Evolutionary conservation across 2,113 vertebrate genomes (phyloP).

Genomic region (Amazona guildingii): DNA sequence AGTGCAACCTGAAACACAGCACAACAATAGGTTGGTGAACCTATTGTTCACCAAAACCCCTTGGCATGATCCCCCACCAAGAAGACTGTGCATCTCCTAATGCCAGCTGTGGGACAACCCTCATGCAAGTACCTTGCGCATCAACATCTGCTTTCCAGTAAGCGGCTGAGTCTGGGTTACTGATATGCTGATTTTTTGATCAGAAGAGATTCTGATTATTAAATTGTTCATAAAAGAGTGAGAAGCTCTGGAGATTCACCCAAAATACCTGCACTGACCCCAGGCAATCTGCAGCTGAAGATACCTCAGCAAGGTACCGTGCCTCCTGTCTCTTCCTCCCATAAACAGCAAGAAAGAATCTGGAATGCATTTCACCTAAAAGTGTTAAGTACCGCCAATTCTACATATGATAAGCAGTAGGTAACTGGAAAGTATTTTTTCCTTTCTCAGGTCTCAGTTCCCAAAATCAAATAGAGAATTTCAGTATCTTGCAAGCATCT

Average conservation of each 20-base stretch:
- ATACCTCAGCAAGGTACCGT: not conserved
- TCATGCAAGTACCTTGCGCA: rapidly evolving
- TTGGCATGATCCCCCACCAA: not conserved
- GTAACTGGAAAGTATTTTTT: not conserved
- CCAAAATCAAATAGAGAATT: not conserved
- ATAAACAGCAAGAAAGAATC: not conserved
- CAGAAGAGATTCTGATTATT: not conserved
- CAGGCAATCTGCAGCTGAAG: not conserved
- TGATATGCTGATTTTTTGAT: not conserved
- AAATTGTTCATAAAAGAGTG: not conserved
- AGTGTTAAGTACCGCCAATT: not conserved
- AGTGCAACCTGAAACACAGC: not conserved
- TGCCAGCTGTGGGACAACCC: rapidly evolving
- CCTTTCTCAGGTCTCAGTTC: not conserved
- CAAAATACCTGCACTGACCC: not conserved
- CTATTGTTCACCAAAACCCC: not conserved
- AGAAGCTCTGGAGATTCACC: not conserved
- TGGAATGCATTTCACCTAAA: not conserved
- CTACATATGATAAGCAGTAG: not conserved
- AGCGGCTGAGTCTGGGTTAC: rapidly evolving
- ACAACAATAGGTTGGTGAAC: not conserved
- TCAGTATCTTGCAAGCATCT: not conserved
- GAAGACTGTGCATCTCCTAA: not conserved
- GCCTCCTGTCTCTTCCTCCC: not conserved
- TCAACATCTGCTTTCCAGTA: not conserved